Base-by-base conservation (phyloP, 2,113 vertebrate genomes). In the Sciurus niger region DNA sequence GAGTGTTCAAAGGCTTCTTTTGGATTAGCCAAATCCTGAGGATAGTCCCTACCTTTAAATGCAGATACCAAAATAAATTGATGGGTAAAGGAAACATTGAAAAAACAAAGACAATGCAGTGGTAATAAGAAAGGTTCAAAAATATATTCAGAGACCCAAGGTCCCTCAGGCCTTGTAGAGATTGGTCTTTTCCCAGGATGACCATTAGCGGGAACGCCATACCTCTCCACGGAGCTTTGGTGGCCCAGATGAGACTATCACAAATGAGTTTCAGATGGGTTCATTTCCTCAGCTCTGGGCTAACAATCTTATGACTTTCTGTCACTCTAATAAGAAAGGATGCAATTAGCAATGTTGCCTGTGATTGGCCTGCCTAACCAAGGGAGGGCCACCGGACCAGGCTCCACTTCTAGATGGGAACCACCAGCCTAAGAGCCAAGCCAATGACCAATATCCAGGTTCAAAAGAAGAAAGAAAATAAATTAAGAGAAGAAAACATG, bases 141-240 rank as follows among this genome's bases (percentile, higher is more conserved):
- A 84, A 65, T 89, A 25, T 32, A 58, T 93, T 91, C 53, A 92
- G 30, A 88, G 77, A 91, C 24, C 17, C 67, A 74, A 89, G 65
- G 84, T 20, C 55, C 55, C 5, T 17, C 55, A 58, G 13, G 37
- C 60, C 58, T 48, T 43, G 2, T 37, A 65, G 63, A 11, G 34
- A 34, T 17, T 65, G 60, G 28, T 46, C 46, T 77, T 37, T 30
- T 55, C 58, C 25, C 40, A 37, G 32, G 67, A 48, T 58, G n/a
- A 25, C 4, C 0, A 0, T 25, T 28, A 13, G 24, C 14, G 28
- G 20, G 13, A 65, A 80, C 55, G 18, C 6, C 34, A 24, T 67
- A 46, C 22, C 20, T n/a, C 20, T 78, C 40, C 48, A 43, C 22
- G 65, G 37, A 73, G n/a, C n/a, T 80, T 76, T 85, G 58, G 34